These are phyloP conservation scores for Chiloscyllium plagiosum DNA, from an alignment of 2,113 vertebrate species.

Conservation along the genomic window DNA sequence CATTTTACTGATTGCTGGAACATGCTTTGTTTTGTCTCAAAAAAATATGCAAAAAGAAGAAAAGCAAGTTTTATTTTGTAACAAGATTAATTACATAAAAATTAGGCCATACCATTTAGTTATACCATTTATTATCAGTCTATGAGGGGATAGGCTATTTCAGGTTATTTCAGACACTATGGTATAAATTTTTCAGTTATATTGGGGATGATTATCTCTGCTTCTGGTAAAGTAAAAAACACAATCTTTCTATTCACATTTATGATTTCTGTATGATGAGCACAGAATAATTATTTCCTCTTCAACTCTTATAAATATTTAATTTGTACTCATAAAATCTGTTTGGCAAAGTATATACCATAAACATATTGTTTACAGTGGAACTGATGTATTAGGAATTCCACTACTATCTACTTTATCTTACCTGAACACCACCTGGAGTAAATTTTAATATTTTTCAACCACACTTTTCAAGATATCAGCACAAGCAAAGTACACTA, in stretches of 20 bases:
- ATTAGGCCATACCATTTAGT: background rate
- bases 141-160: background rate
- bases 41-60: background rate
- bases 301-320: background rate
- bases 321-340: background rate
- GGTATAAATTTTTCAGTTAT: background rate
- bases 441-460: conserved; percentile 20
- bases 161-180: background rate
- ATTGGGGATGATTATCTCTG: too few species aligned
- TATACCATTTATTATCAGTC: background rate
- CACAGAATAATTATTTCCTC: background rate
- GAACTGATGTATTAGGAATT: background rate
- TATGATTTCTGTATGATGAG: background rate
- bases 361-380: background rate
- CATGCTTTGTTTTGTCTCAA: background rate
- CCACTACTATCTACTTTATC: background rate
- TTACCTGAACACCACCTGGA: background rate
- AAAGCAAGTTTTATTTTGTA: background rate
- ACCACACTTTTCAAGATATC: background rate
- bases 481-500: background rate
- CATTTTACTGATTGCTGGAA: background rate
- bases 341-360: background rate
- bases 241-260: background rate
- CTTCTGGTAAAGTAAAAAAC: background rate
- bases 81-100: background rate